Base-by-base conservation (phyloP, 2,113 vertebrate species). In the Pachycephala philippinensis region DNA sequence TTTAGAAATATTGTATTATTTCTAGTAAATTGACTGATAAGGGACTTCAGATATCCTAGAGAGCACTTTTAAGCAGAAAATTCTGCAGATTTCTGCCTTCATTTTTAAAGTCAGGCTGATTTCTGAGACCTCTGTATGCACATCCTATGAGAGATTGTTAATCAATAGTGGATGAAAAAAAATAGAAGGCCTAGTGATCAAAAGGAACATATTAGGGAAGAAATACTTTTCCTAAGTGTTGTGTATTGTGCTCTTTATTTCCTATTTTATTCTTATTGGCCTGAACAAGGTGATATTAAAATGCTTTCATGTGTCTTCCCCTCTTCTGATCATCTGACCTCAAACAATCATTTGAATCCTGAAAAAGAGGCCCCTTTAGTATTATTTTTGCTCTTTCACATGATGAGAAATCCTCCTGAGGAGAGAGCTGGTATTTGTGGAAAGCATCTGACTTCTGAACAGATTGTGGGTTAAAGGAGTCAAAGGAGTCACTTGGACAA, bases 381-480 rank as follows among this genome's bases (percentile, higher is more conserved):
- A 33, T 88, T 72, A 30, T 69, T 85, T 83, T 80, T 83, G n/a
- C 52, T 94, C 71, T 93, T 92, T 71, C n/a, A n/a, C 60, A 31
- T 50, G 69, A 56, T 90, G 76, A 95, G 49, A 95, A 95, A 84
- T 87, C 49, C 57, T 90, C 86, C 60, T 82, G 83, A 92, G 76
- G 57, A 92, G 68, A 52, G 64, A 92, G 13, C 37, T 84, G 42
- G 15, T 93, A 86, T 93, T 75, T 91, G 50, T 83, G 60, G 81
- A 91, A 88, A 86, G 54, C 83, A 94, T 97, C 88, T 94, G 93
- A 97, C 80, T 90, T 92, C 83, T 81, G 61, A 96, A 89, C 60
- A 96, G 88, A 87, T 87, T 94, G 83, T 1, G 10, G 65, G 69
- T 92, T 96, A 94, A 90, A 87, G 69, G 44, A 92, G 90, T 90